Percentiles rank a stretch among this genome's conserved stretches.
Conservation (phyloP, 2,113 vertebrate species). For the Thinocorus orbignyianus region DNA sequence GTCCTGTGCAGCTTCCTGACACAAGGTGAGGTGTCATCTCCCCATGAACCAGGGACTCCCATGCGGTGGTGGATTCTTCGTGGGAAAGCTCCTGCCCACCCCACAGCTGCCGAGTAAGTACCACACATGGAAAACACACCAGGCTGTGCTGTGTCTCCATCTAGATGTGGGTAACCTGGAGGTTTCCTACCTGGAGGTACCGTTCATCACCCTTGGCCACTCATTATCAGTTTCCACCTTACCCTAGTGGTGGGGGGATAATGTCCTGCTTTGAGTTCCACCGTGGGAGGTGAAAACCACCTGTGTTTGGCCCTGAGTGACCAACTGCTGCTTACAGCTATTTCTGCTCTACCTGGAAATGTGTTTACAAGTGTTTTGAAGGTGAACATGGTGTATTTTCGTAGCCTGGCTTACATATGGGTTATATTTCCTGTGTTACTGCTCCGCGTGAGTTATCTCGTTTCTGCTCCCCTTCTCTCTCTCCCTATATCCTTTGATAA, state of each 20-base stretch:
- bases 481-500: constrained; percentile 10
- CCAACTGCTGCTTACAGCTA: neutral
- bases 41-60: fast-evolving
- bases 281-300: fast-evolving
- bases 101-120: neutral
- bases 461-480: neutral
- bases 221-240: neutral
- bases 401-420: neutral
- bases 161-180: neutral
- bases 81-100: neutral
- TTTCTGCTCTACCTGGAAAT: neutral
- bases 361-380: neutral
- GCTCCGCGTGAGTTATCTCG: neutral
- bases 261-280: neutral
- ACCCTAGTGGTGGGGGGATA: fast-evolving
- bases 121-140: fast-evolving
- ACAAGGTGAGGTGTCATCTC: neutral
- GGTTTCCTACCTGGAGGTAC: neutral
- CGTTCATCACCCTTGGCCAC: neutral
- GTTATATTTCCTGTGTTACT: constrained; percentile 25
- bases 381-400: neutral
- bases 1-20: neutral
- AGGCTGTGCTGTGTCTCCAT: neutral
- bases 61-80: fast-evolving
- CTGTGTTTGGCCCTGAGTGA: neutral